Conservation (phyloP, 2,888 invertebrate genomes). For the Onchidella celtica region DNA sequence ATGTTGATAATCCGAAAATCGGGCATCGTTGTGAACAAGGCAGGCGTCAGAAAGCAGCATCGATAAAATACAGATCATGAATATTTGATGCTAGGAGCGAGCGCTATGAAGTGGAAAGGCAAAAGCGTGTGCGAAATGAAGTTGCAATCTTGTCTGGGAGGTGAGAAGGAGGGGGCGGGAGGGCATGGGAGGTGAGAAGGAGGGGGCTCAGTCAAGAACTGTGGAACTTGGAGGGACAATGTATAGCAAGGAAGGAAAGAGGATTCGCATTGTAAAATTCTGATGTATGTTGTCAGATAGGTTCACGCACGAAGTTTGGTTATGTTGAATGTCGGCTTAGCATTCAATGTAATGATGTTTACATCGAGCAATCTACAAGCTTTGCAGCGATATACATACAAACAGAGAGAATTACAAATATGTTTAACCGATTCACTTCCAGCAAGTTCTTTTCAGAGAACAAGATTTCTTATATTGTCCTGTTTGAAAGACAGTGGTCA, state of each 20-base stretch:
- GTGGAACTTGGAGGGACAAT: neutral
- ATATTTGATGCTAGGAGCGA: slow-evolving; percentile 24
- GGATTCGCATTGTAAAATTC: no score
- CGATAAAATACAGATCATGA: slow-evolving; percentile 37
- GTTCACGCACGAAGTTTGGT: no score
- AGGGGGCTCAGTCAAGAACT: neutral
- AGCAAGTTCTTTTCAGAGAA: no score
- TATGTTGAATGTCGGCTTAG: no score
- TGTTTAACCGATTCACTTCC: no score
- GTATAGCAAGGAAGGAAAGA: neutral
- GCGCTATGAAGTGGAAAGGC: neutral
- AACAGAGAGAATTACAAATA: no score
- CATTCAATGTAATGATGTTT: no score
- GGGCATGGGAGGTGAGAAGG: neutral
- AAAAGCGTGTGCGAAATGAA: neutral
- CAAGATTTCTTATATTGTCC: no score
- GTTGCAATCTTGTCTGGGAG: neutral
- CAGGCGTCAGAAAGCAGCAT: neutral
- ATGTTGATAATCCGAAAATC: slow-evolving; percentile 43
- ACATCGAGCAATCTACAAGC: no score
- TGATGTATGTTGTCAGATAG: no score
- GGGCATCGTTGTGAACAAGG: slow-evolving; percentile 17
- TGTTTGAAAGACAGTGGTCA: no score
- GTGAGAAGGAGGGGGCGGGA: neutral
- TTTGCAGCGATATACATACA: no score